A percentile compares a stretch with the other conserved stretches of the same genome.
Conservation (phyloP, 2,797 vertebrate species). For the Melanogrammus aeglefinus region DNA sequence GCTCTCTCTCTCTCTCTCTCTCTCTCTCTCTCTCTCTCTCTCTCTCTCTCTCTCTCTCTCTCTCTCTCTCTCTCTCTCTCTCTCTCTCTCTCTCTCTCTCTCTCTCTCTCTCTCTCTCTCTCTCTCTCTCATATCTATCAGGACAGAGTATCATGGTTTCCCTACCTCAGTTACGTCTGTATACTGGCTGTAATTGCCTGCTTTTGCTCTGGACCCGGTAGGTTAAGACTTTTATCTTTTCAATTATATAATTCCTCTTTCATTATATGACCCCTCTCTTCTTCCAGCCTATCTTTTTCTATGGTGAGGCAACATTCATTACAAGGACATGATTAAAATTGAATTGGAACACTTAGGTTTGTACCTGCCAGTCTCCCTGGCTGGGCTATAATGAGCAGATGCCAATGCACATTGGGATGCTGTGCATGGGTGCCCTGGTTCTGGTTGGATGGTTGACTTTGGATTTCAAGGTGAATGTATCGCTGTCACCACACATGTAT, state of each 20-base stretch:
- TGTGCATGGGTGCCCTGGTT: conserved; percentile 19
- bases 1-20: not conserved
- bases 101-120: too few species aligned
- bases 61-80: not conserved
- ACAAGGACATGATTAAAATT: conserved; percentile 22
- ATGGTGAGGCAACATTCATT: not conserved
- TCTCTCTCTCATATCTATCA: conserved; percentile 41
- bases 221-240: conserved; percentile 2
- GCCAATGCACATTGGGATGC: not conserved
- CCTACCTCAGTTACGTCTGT: conserved; percentile 87
- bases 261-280: not conserved
- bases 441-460: conserved; percentile 47
- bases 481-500: not conserved
- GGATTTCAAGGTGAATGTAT: conserved; percentile 15
- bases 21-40: conserved; percentile 1
- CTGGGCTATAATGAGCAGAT: not conserved
- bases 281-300: not conserved
- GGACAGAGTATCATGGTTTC: conserved; percentile 81
- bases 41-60: not conserved
- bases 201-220: conserved; percentile 94
- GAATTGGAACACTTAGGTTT: conserved; percentile 20
- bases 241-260: not conserved
- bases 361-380: conserved; percentile 30
- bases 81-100: not conserved
- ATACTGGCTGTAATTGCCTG: conserved; percentile 90